Percentiles rank a stretch among this genome's conserved stretches.
phyloP scores from a whole-genome alignment of 2,113 vertebrate genomes.

The Hypomesus transpacificus region DNA sequence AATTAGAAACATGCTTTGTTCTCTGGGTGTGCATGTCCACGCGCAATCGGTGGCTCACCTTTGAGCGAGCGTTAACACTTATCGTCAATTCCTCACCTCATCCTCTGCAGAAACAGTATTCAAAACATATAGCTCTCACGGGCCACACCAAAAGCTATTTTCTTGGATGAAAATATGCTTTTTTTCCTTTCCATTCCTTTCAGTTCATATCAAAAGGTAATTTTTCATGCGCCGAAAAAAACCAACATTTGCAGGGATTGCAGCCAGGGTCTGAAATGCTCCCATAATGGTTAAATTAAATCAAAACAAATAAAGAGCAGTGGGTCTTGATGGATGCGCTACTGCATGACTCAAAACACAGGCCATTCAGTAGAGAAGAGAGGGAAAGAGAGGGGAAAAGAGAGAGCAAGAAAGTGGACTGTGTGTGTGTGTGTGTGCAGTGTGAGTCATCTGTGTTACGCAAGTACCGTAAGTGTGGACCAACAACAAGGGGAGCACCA shows the following conservation, averaged over 20 bases:
- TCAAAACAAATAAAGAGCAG: constrained; percentile 42
- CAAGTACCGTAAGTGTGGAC: neutral
- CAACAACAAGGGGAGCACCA: neutral
- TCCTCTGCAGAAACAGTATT: neutral
- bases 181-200: constrained; percentile 45
- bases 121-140: constrained; percentile 16
- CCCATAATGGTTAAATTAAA: constrained; percentile 35
- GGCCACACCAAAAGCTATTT: constrained; percentile 50
- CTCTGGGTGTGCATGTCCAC: too few relatives aligned
- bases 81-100: constrained; percentile 34
- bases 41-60: neutral
- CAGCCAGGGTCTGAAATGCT: constrained; percentile 25
- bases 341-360: neutral
- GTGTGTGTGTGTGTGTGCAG: constrained; percentile 7
- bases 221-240: constrained; percentile 46
- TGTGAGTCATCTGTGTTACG: neutral
- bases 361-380: neutral
- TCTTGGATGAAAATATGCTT: constrained; percentile 32
- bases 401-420: neutral
- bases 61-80: constrained; percentile 15
- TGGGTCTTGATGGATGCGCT: constrained; percentile 29
- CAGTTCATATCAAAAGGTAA: constrained; percentile 57
- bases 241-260: constrained; percentile 26
- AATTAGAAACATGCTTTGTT: too few relatives aligned
- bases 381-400: neutral